Conservation (phyloP, 2,113 vertebrate genomes). For the Aix galericulata region DNA sequence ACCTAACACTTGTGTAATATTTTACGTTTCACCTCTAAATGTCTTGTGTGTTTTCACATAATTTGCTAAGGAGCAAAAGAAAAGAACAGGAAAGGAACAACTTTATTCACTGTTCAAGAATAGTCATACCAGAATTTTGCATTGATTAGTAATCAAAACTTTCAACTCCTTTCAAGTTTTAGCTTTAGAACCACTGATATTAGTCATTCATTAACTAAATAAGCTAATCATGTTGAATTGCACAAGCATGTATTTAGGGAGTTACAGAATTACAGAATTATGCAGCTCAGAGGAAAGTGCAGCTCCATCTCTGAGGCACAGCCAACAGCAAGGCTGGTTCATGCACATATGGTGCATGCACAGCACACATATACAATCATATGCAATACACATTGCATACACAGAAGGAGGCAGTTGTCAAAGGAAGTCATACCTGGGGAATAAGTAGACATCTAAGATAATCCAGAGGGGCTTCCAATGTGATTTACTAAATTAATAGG, state of each 20-base stretch:
- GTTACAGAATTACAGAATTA: neutral
- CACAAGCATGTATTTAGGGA: neutral
- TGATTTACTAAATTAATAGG: neutral
- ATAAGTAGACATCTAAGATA: neutral
- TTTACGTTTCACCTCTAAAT: neutral
- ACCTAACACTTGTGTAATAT: neutral
- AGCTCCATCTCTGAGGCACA: neutral
- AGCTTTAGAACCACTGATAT: neutral
- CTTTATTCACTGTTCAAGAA: neutral
- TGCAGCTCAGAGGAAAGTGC: neutral
- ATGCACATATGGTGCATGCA: neutral
- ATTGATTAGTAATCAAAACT: neutral
- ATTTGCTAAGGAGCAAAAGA: neutral
- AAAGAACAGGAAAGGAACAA: neutral
- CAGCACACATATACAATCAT: neutral
- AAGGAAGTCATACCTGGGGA: neutral
- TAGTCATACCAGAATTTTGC: neutral
- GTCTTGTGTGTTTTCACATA: neutral
- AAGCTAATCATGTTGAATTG: neutral
- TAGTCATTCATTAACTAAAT: neutral
- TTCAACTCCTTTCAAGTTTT: neutral
- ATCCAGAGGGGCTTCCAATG: neutral
- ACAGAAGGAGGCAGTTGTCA: neutral
- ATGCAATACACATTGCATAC: neutral
- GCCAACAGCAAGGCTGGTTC: neutral